A percentile compares a stretch with the other conserved stretches of the same genome.
These are phyloP conservation scores for Vulpes vulpes DNA, from an alignment of 2,113 vertebrate genomes.

Conservation along the genomic window DNA sequence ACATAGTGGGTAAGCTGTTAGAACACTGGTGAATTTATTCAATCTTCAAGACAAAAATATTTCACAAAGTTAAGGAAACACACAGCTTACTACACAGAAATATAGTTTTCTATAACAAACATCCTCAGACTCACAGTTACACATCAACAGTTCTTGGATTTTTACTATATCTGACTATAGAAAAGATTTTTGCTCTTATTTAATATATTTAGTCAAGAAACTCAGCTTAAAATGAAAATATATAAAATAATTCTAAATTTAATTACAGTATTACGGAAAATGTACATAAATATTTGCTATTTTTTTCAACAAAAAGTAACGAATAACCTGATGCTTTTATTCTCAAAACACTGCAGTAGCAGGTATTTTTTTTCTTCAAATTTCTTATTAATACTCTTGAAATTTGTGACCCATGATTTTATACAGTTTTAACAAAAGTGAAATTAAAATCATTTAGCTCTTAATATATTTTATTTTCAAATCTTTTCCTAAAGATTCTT, in stretches of 20 bases:
- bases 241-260: not conserved
- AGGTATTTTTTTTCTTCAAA: not conserved
- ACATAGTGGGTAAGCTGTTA: not conserved
- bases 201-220: not conserved
- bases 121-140: not conserved
- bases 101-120: not conserved
- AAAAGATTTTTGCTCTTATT: not conserved
- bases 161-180: not conserved
- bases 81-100: constrained; percentile 5
- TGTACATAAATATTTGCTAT: not conserved
- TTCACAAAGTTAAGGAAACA: constrained; percentile 35
- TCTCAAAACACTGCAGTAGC: not conserved
- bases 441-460: not conserved
- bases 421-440: not conserved
- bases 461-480: constrained; percentile 39
- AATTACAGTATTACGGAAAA: constrained; percentile 20
- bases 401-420: constrained; percentile 29
- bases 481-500: not conserved
- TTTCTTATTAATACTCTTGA: not conserved
- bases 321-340: not conserved
- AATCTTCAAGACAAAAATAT: not conserved
- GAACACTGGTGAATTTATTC: not conserved
- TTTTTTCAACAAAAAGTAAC: not conserved
- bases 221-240: not conserved
- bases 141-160: not conserved